Base-by-base conservation (phyloP, 2,797 vertebrate genomes). In the Epinephelus malabaricus region DNA sequence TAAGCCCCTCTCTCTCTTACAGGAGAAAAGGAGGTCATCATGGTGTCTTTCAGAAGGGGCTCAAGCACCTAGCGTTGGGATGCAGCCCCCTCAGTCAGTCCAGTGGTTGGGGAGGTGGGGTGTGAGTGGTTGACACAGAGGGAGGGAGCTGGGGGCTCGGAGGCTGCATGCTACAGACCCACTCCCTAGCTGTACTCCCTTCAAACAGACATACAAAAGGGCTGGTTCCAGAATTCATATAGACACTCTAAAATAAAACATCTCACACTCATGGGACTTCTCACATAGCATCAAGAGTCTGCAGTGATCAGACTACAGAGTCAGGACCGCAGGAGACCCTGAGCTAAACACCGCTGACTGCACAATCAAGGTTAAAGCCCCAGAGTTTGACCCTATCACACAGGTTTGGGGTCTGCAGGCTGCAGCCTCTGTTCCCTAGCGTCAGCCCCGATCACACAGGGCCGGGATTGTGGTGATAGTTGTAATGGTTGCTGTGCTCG, bases 401-500 rank as follows among this genome's bases (percentile, higher is more conserved):
- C 81, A 84, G 80, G 78, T 78, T 73, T 69, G 59, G 64, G 76
- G 55, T 83, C 70, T 86, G 82, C 70, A 73, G 46, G 66, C 34
- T 72, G 46, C 45, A 82, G 83, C 82, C 82, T 64, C 59, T 51
- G 56, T 59, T 54, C 61, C 72, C 58, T 18, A 61, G 72, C 1
- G 2, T 80, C 73, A 23, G 40, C 2, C 51, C 45, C 70, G 46
- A 53, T 97, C 96, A 97, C 34, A 95, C 89, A 27, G 92, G 67
- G 0, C 91, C 91, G 0, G 92, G 90, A 76, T 17, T 81, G 84
- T 96, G 96, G 87, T 85, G 91, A 80, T 88, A 96, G 90, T 89
- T 92, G 83, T 95, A 97, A 96, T 97, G 96, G 92, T 97, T 97
- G 90, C 90, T 72, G 47, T 83, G 93, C 4, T 97, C 96, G 0